Conservation (phyloP, 1,140 invertebrate genomes). For the Scaptodrosophila lebanonensis region DNA sequence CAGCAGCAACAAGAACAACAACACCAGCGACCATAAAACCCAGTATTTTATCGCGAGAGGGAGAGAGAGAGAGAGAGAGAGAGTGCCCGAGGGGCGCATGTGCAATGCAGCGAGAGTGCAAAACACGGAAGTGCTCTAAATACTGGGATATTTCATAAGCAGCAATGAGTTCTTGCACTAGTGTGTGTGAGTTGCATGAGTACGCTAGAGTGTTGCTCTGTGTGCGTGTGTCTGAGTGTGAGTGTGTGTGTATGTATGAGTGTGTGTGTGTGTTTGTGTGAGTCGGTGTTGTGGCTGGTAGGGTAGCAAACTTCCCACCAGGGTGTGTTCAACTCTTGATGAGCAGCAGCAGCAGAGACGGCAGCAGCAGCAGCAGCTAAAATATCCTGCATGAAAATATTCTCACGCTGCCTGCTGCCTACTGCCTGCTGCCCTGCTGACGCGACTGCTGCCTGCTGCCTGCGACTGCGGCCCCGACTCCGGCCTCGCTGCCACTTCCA, state of each 20-base stretch:
- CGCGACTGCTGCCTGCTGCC: neutral
- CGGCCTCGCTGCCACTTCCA: conserved; percentile 9
- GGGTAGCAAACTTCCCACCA: conserved; percentile 71
- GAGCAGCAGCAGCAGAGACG: too few species aligned
- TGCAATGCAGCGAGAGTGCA: neutral
- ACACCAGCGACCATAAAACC: conserved; percentile 19
- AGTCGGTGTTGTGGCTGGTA: conserved; percentile 35
- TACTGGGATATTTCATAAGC: conserved; percentile 69
- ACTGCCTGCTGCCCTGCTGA: neutral
- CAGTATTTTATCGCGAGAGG: conserved; percentile 43
- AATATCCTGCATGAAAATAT: conserved; percentile 73
- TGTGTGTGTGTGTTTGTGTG: conserved; percentile 8
- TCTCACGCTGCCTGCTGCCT: conserved; percentile 58
- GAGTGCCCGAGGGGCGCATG: conserved; percentile 13
- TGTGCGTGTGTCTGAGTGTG: neutral
- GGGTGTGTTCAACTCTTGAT: conserved; percentile 71
- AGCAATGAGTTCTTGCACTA: conserved; percentile 11
- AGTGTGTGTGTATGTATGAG: neutral
- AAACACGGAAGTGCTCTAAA: conserved; percentile 58
- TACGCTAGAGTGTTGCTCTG: neutral
- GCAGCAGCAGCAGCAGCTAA: too few species aligned
- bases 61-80: conserved; percentile 25
- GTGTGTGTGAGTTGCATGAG: neutral
- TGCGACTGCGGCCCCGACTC: neutral
- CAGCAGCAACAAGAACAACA: conserved; percentile 15